phyloP scores from a whole-genome alignment of 2,888 invertebrate genomes.

The Mimachlamys varia region DNA sequence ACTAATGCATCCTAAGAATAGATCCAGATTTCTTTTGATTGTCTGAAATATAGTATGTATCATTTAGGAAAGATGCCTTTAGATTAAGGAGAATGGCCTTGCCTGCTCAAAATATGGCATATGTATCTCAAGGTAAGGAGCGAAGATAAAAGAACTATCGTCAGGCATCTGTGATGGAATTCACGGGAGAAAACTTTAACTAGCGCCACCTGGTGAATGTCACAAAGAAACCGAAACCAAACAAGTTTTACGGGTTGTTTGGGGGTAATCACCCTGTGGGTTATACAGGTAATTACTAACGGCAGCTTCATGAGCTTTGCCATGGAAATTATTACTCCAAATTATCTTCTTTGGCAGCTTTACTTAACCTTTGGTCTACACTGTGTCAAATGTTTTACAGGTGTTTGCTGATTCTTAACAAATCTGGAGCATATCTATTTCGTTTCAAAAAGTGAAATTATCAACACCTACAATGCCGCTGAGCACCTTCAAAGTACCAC shows the following conservation, averaged over 20 bases:
- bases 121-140: not conserved
- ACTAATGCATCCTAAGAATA: no score
- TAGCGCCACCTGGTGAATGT: not conserved
- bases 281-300: not conserved
- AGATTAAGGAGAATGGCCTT: not conserved
- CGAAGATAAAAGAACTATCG: not conserved
- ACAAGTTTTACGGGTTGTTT: not conserved
- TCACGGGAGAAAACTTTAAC: slow-evolving; percentile 11
- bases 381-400: not conserved
- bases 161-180: not conserved
- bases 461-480: not conserved
- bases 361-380: not conserved
- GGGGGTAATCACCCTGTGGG: not conserved
- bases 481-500: not conserved
- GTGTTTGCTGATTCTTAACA: not conserved
- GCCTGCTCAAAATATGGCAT: not conserved
- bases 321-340: not conserved
- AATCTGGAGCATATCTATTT: not conserved
- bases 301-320: slow-evolving; percentile 11
- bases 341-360: not conserved
- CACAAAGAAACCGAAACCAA: not conserved
- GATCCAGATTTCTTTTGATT: no score
- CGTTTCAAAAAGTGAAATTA: not conserved
- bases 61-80: no score
- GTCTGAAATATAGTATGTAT: no score